Evolutionary conservation across 92 coral and sea anemone species (phyloP).

Genomic region (Heteractis magnifica): DNA sequence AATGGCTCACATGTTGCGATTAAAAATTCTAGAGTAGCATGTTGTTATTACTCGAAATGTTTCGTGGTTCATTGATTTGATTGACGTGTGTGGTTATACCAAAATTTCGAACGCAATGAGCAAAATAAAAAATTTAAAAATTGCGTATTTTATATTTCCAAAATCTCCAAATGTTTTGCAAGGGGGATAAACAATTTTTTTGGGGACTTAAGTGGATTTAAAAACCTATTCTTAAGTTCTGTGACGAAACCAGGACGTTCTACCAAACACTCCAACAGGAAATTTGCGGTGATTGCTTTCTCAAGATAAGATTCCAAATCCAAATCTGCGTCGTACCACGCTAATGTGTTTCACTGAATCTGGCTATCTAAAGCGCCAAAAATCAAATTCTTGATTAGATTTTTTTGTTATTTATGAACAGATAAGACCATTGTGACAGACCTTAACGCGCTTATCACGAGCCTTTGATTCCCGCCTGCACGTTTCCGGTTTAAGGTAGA

Average conservation of each 20-base stretch:
- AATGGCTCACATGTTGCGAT: too few relatives aligned
- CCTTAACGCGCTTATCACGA: not conserved
- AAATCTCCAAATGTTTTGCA: too few relatives aligned
- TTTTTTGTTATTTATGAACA: not conserved
- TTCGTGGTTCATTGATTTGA: too few relatives aligned
- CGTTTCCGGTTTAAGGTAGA: slow-evolving; percentile 19
- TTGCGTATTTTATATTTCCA: too few relatives aligned
- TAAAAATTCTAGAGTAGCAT: too few relatives aligned
- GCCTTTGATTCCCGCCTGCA: slow-evolving; percentile 3
- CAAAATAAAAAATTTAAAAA: too few relatives aligned
- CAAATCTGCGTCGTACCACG: not conserved
- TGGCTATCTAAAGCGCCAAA: slow-evolving; percentile 10
- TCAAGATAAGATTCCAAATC: not conserved
- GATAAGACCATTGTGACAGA: slow-evolving; percentile 20
- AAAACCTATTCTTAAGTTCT: not conserved
- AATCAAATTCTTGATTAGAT: slow-evolving; percentile 17
- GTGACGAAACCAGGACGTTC: not conserved
- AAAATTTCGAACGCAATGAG: too few relatives aligned
- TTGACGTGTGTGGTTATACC: too few relatives aligned
- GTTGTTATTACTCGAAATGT: too few relatives aligned
- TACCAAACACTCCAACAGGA: not conserved
- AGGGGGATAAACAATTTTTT: too few relatives aligned
- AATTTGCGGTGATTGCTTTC: not conserved
- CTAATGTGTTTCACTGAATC: slow-evolving; percentile 2
- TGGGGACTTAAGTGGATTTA: not conserved